Conservation (phyloP, 2,113 vertebrate species). For the Gavia stellata region DNA sequence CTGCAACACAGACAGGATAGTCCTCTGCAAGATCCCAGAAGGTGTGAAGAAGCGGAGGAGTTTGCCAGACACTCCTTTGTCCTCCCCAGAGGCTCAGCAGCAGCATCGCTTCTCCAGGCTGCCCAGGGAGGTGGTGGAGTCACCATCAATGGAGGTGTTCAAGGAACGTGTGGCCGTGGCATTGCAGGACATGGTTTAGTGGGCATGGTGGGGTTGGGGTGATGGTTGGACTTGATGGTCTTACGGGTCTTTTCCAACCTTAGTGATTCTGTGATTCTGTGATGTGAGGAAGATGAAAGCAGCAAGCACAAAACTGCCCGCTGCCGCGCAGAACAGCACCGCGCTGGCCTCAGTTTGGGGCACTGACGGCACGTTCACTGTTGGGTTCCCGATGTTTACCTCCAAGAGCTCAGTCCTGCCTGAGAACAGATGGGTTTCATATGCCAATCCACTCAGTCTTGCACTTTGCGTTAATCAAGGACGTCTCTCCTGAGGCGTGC, state of each 20-base stretch:
- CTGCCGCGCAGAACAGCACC: neutral
- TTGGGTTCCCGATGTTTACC: rapidly evolving
- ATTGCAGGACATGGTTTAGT: no score
- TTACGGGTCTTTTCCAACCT: no score
- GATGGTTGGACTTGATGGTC: no score
- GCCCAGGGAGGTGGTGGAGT: no score
- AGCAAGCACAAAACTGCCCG: neutral
- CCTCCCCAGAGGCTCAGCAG: neutral
- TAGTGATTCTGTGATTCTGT: no score
- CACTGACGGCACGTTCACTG: rapidly evolving
- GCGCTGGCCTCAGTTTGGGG: rapidly evolving
- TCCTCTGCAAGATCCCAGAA: neutral
- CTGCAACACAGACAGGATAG: neutral
- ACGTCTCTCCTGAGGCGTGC: neutral
- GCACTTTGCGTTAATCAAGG: neutral
- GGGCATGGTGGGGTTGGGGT: no score
- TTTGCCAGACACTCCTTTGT: neutral
- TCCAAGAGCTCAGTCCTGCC: neutral
- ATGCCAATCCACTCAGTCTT: neutral
- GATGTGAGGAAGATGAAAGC: neutral
- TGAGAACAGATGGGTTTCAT: neutral
- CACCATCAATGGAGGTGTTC: no score
- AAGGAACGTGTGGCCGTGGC: no score
- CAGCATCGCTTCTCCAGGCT: neutral
- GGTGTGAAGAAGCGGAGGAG: neutral